Evolutionary conservation across 2,113 vertebrate genomes (phyloP).

Genomic region (Andinoacara biseriatus): DNA sequence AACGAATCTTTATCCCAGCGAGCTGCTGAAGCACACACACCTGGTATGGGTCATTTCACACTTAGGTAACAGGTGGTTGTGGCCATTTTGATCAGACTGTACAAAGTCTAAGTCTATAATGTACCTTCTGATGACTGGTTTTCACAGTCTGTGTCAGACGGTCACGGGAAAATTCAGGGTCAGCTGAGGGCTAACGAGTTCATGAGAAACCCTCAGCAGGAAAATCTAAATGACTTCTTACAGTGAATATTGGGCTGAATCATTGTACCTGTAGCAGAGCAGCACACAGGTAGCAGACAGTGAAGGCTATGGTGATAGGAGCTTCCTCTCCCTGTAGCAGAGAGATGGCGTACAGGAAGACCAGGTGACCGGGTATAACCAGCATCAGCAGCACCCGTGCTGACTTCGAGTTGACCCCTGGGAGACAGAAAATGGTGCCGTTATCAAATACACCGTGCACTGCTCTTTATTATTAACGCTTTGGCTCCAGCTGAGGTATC

Average conservation of each 20-base stretch:
- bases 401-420: slow-evolving; percentile 91
- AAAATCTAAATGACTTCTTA: background rate
- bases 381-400: slow-evolving; percentile 90
- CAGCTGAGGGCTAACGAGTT: slow-evolving; percentile 19
- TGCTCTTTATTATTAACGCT: background rate
- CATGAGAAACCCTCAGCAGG: background rate
- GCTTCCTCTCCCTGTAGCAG: slow-evolving; percentile 86
- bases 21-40: slow-evolving; percentile 40
- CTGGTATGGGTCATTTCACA: slow-evolving; percentile 42
- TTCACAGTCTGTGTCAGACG: slow-evolving; percentile 19
- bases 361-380: slow-evolving; percentile 90
- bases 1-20: slow-evolving; percentile 20
- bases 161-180: slow-evolving; percentile 1
- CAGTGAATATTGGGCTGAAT: background rate
- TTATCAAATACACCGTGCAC: background rate
- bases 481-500: background rate
- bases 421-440: slow-evolving; percentile 14
- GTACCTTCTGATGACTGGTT: slow-evolving; percentile 13
- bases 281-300: slow-evolving; percentile 87
- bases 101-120: slow-evolving; percentile 11
- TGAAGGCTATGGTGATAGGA: slow-evolving; percentile 81
- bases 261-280: slow-evolving; percentile 88
- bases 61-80: slow-evolving; percentile 23
- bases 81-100: slow-evolving; percentile 14
- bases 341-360: slow-evolving; percentile 89